These are phyloP conservation scores for Perdita meconis DNA, from an alignment of 2,888 invertebrate genomes.

Conservation along the genomic window DNA sequence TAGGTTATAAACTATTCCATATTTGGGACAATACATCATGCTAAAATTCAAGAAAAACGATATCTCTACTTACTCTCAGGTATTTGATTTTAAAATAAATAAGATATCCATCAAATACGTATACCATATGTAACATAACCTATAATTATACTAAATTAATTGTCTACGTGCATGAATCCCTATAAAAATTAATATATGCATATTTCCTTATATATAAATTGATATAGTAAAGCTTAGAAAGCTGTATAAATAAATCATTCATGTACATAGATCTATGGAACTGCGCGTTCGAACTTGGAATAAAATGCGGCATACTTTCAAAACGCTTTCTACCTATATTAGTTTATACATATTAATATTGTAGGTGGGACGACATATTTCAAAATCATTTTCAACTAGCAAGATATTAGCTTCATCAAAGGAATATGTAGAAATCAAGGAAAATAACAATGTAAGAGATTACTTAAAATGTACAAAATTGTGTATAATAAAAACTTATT, in stretches of 20 bases:
- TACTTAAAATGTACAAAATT: neutral
- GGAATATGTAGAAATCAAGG: constrained; percentile 71
- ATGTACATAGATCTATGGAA: neutral
- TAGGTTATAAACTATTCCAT: too few relatives aligned
- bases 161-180: neutral
- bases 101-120: neutral
- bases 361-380: constrained; percentile 73
- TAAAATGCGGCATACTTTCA: constrained; percentile 32
- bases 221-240: neutral
- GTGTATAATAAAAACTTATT: too few relatives aligned
- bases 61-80: constrained; percentile 39
- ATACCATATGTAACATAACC: constrained; percentile 29
- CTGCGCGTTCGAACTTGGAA: neutral
- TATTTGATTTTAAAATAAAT: constrained; percentile 29
- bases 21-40: constrained; percentile 7
- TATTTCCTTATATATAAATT: neutral
- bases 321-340: constrained; percentile 12
- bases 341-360: constrained; percentile 63
- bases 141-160: neutral
- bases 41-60: constrained; percentile 22
- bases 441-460: constrained; percentile 73
- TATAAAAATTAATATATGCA: neutral
- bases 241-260: neutral
- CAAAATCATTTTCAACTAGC: constrained; percentile 70
- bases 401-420: constrained; percentile 59